Base-by-base conservation (phyloP, 2,797 vertebrate genomes). In the Chromobotia macracanthus region DNA sequence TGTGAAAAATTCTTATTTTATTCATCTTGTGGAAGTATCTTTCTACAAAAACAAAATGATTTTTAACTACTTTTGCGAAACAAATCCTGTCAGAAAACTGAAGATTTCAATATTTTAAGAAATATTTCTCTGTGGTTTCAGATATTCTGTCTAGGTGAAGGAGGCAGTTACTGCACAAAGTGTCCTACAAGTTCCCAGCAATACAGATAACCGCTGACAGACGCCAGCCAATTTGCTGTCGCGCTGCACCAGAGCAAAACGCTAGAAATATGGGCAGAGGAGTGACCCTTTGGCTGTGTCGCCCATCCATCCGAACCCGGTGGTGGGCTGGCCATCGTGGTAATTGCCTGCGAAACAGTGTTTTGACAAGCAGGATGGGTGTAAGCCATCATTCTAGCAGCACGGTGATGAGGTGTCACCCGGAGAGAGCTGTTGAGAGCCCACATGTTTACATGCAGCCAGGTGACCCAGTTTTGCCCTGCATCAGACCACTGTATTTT, bases 291-390 rank as follows among this genome's bases (percentile, higher is more conserved):
- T 86, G 88, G 87, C 88, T 85, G 87, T 88, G 87, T 68, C 82
- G 85, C 87, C 91, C 90, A 93, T 94, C 91, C 91, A 90, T 94
- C 91, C 87, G 82, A 87, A 86, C 88, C 83, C 87, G 89, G 91
- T 89, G 90, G 90, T 89, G 90, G 89, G 89, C 89, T 84, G 85
- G 87, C 89, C 87, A 88, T 90, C 89, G 69, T 89, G 89, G 91
- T 94, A 93, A 94, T 93, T 95, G 92, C 94, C 90, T 88, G 87
- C 87, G 91, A 93, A 91, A 89, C 91, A 89, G 87, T 92, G 75
- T 92, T 94, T 93, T 93, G 91, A 93, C 91, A 93, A 89, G 88
- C 86, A 80, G 85, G 87, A 89, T 63, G 86, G 87, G 87, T 91
- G 86, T 86, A 91, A 92, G 90, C 91, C 87, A 91, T 93, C 85